Base-by-base conservation (phyloP, 2,888 invertebrate species). In the Dicroscelio sp. region DNA sequence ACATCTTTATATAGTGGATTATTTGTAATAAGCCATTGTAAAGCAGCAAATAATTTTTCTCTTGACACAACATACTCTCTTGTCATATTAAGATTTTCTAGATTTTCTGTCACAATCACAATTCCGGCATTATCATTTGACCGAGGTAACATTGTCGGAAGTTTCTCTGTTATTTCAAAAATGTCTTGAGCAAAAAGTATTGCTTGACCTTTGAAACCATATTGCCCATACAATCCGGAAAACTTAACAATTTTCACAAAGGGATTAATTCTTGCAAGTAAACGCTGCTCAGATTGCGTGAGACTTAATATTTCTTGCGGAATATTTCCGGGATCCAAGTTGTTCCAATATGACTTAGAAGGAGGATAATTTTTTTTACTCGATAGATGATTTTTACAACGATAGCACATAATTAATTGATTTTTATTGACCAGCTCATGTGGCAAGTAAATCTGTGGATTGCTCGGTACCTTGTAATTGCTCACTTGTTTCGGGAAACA, bases 161-260 rank as follows among this genome's bases (percentile, higher is more conserved):
- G 35, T 73, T 69, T 82, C 25, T 1, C 1, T 31, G 20, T 60
- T 20, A 83, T 48, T 1, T 82, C 38, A 31, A 82, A 82, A 71
- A 82, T 82, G 43, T 82, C 82, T n/a, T 8, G 14, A 12, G 82
- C 82, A 82, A 82, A 82, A 30, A 80, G 60, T 5, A 82, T 71
- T 27, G 82, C 60, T 82, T 82, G 58, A 60, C 82, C 71, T 30
- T 71, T 71, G 31, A 82, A 82, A n/a, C 82, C 82, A 23, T 71
- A 82, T 31, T 82, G 82, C 12, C 82, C 60, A 23, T 82, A 82
- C 23, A 71, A 82, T 58, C 60, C 82, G 12, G 69, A 67, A 71
- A 82, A 82, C 33, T 80, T 80, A 10, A 80, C 48, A 55, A 80
- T 69, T 80, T 80, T 80, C 0, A 80, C 1, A 55, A 80, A 69